Evolutionary conservation across 2,113 vertebrate genomes (phyloP), one percentile per base, ranked within the genome.

Genomic region (Rhabdornis inornatus): DNA sequence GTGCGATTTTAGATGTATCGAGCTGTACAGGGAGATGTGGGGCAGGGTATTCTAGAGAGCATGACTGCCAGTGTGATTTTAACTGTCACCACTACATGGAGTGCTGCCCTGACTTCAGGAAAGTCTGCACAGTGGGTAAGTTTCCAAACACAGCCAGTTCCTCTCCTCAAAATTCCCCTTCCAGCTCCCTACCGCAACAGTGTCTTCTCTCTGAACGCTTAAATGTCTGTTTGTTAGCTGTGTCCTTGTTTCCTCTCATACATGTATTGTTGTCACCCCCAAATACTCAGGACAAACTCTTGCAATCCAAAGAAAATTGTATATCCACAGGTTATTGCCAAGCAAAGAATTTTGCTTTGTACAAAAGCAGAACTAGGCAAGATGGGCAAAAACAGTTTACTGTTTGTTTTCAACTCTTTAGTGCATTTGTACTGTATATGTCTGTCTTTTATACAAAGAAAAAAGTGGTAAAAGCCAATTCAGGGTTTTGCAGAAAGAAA

Each of bases 1-100:
- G 92, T 98, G 78, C 97, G 87, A 94, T 98, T 98, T 96, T 98
- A 98, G 98, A 98, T 98, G 42, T 97, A 98, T 96, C 78, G 5
- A 99, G 98, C 97, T 99, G 99, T 98, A 97, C 87, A 97, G 98
- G 98, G 88, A 98, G 98, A 97, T 99, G 99, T 97, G 99, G 99
- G 95, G 90, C 97, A 87, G 98, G 98, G 93, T 99, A 99, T 97
- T 98, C 98, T 98, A 98, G 99, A 95, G 98, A 98, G 63, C 95
- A 97, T 96, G 79, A 12, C 87, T 99, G 99, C 97, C 99, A 99
- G 94, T 99, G 99, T 98, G 99, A 99, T 94, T 98, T 98, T 95
- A 98, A 22, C 96, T 99, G 99, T 87, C 97, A 99, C 88, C 63
- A 82, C 91, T 99, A 98, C 97, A 97, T 94, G 94, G 99, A 99